Evolutionary conservation across 2,113 vertebrate species (phyloP).

Genomic region (Anser cygnoides): DNA sequence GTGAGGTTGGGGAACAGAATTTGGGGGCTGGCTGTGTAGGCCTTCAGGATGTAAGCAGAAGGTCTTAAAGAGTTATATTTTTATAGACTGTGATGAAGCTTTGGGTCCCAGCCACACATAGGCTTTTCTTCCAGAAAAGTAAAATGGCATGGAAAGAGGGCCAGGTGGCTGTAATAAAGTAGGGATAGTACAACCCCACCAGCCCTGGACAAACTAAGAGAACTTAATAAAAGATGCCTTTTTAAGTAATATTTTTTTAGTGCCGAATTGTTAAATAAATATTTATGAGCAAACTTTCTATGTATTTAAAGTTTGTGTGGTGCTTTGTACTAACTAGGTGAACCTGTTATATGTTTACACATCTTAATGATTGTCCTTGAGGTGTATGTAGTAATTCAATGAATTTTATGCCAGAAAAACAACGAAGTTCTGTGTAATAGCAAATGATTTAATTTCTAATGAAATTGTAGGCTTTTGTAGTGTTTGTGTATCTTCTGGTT

Average conservation of each 20-base stretch:
- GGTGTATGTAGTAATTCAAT: conserved; percentile 12
- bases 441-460: conserved; percentile 48
- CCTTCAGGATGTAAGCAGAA: conserved; percentile 61
- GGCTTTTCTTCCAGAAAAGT: conserved; percentile 61
- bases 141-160: neutral
- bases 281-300: conserved; percentile 73
- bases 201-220: conserved; percentile 62
- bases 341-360: conserved; percentile 58
- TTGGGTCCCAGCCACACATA: conserved; percentile 46
- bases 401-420: conserved; percentile 39
- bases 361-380: conserved; percentile 51
- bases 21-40: conserved; percentile 71
- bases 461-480: conserved; percentile 48
- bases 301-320: conserved; percentile 64
- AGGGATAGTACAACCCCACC: conserved; percentile 68
- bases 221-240: conserved; percentile 75
- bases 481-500: conserved; percentile 63
- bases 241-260: conserved; percentile 76
- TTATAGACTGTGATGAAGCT: conserved; percentile 62
- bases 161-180: conserved; percentile 53
- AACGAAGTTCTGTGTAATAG: conserved; percentile 39
- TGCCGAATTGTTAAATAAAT: conserved; percentile 72
- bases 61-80: conserved; percentile 71
- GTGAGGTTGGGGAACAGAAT: conserved; percentile 42
- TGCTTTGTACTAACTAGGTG: conserved; percentile 71